Conservation (phyloP, 2,888 invertebrate genomes). For the Argyra leucocephala region DNA sequence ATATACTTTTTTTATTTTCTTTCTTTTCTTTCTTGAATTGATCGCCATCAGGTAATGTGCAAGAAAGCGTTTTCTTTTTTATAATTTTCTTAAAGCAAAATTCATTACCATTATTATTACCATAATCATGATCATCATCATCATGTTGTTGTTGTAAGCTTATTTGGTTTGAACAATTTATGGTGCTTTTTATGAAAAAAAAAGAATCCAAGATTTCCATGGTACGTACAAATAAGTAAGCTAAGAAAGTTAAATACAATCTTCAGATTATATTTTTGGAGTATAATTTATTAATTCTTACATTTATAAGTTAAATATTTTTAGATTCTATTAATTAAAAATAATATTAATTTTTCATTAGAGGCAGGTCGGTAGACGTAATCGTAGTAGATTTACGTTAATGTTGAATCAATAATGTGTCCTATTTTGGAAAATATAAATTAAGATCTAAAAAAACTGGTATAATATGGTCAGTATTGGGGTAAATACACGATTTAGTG, state of each 20-base stretch:
- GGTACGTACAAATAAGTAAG: neutral
- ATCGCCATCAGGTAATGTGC: neutral
- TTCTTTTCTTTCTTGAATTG: neutral
- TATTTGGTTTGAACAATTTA: neutral
- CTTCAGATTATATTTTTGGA: no score
- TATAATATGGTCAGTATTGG: no score
- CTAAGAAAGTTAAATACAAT: neutral
- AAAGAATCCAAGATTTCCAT: neutral
- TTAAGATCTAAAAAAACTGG: no score
- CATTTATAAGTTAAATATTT: no score
- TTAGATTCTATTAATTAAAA: no score
- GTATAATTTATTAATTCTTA: no score
- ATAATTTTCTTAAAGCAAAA: neutral
- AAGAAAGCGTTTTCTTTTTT: slow-evolving; percentile 1
- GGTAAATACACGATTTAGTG: no score
- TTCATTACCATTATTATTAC: neutral
- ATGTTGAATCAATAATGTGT: no score
- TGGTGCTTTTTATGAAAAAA: neutral
- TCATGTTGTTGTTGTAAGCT: neutral
- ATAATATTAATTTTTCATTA: no score
- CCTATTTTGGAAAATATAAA: no score
- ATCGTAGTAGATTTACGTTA: no score
- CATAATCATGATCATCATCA: neutral
- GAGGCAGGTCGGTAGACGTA: no score
- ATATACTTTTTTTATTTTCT: neutral